Evolutionary conservation across 2,888 invertebrate species (phyloP), one percentile per base, ranked within the genome.

Genomic region (Silvanus unidentatus): DNA sequence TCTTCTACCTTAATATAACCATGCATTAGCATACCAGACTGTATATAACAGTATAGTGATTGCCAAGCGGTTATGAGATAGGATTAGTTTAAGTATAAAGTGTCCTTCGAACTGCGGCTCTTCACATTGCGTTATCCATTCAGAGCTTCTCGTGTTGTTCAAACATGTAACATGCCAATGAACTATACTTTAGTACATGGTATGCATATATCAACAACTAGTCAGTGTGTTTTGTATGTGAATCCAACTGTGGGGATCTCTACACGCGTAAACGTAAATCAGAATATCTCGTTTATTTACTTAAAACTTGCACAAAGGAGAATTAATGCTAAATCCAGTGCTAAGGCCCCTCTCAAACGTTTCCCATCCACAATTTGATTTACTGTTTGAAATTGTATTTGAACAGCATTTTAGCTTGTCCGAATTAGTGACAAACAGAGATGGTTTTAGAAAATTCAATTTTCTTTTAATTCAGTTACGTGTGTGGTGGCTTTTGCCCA

Each of bases 1-100:
- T 55, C 53, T 52, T 54, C 49, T 54, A 54, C 55, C 55, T 58
- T 58, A 58, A 58, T 58, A 56, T 54, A 55, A 22, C 3, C 8
- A 22, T 8, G 51, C 45, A 58, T 58, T 58, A 58, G 54, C 58
- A 58, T 58, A 54, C 28, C 28, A 10, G 28, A 8, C 10, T 28
- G 28, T 8, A 28, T 28, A 28, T 28, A 28, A 10, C 28, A 6
- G 10, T 10, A 10, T 10, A 10, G n/a, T n/a, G n/a, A n/a, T n/a
- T n/a, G n/a, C n/a, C n/a, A n/a, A n/a, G n/a, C n/a, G n/a, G 32
- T 9, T 32, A 32, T 32, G 10, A 32, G 32, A 32, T 8, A 22
- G 22, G 22, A 22, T 22, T 22, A n/a, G n/a, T n/a, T n/a, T n/a
- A n/a, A n/a, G n/a, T n/a, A n/a, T n/a, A n/a, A n/a, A n/a, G n/a